phyloP scores from a whole-genome alignment of 1,140 invertebrate genomes.

The Penaeus indicus region DNA sequence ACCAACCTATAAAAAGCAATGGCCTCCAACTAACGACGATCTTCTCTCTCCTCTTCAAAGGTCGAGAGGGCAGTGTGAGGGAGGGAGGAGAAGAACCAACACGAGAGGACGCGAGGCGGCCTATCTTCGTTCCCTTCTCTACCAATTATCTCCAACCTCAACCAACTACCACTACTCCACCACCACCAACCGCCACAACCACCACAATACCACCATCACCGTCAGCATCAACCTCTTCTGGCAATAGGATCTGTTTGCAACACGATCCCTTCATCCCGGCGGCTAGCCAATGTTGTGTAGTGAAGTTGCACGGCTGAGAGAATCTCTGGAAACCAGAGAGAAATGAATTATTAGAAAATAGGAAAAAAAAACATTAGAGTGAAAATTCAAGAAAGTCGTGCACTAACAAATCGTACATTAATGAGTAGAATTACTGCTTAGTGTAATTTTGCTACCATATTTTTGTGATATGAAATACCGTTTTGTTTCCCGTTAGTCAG shows the following conservation, averaged over 20 bases:
- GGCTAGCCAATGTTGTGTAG: neutral
- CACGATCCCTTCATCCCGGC: neutral
- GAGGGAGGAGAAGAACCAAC: constrained; percentile 49
- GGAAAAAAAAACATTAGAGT: too few species aligned
- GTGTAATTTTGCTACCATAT: too few species aligned
- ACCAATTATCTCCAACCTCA: constrained; percentile 43
- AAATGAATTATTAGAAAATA: too few species aligned
- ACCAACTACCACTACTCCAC: constrained; percentile 27
- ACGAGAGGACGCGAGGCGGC: constrained; percentile 37
- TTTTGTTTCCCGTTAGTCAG: too few species aligned
- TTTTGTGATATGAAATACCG: too few species aligned
- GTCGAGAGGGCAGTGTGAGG: constrained; percentile 57
- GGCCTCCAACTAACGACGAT: constrained; percentile 56
- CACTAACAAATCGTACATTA: too few species aligned
- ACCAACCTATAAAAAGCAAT: constrained; percentile 15
- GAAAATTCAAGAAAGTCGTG: too few species aligned
- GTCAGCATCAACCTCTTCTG: constrained; percentile 19
- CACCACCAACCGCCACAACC: constrained; percentile 38
- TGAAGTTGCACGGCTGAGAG: too few species aligned
- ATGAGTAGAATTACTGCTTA: too few species aligned
- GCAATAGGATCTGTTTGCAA: neutral
- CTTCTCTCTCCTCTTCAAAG: constrained; percentile 64
- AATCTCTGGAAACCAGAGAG: too few species aligned
- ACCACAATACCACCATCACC: constrained; percentile 33
- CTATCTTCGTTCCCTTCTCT: constrained; percentile 59